These are phyloP conservation scores for Limnothrissa miodon DNA, from an alignment of 2,113 vertebrate species.

Conservation along the genomic window DNA sequence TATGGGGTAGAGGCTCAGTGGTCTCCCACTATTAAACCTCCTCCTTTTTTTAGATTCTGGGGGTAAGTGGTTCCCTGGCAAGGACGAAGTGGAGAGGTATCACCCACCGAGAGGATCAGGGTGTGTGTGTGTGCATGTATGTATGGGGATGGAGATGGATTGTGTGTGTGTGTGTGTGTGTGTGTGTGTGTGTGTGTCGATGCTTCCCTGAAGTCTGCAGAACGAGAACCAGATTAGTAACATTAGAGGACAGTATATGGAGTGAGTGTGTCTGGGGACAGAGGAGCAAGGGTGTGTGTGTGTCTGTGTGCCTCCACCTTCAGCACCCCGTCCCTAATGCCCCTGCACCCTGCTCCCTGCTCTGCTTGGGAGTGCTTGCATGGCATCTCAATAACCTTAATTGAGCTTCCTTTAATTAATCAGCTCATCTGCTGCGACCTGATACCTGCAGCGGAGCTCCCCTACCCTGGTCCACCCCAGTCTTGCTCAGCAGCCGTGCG, in stretches of 20 bases:
- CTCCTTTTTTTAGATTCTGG: slow-evolving; percentile 59
- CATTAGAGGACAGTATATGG: slow-evolving; percentile 55
- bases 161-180: not conserved
- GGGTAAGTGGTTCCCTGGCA: slow-evolving; percentile 51
- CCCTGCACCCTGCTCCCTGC: not conserved
- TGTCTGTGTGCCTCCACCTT: slow-evolving; percentile 9
- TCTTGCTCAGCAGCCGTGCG: slow-evolving; percentile 27
- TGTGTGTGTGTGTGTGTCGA: not conserved
- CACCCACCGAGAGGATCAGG: slow-evolving; percentile 57
- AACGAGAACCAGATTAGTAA: slow-evolving; percentile 55
- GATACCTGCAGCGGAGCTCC: slow-evolving; percentile 68
- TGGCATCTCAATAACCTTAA: slow-evolving; percentile 70
- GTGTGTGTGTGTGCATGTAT: not conserved
- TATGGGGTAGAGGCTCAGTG: slow-evolving; percentile 44
- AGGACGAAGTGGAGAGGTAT: slow-evolving; percentile 57
- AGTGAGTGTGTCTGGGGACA: not conserved
- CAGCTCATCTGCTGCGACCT: slow-evolving; percentile 67
- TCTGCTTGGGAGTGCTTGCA: slow-evolving; percentile 10
- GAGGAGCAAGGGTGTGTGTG: not conserved
- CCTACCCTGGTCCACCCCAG: not conserved
- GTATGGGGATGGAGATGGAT: too few species aligned
- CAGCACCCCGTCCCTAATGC: slow-evolving; percentile 13
- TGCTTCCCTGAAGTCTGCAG: not conserved
- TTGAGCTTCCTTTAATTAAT: slow-evolving; percentile 75
- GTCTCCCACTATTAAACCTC: slow-evolving; percentile 61